A percentile compares a stretch with the other conserved stretches of the same genome.
Evolutionary conservation across 1,140 invertebrate genomes (phyloP).

Genomic region (Cyclargus thomasi): DNA sequence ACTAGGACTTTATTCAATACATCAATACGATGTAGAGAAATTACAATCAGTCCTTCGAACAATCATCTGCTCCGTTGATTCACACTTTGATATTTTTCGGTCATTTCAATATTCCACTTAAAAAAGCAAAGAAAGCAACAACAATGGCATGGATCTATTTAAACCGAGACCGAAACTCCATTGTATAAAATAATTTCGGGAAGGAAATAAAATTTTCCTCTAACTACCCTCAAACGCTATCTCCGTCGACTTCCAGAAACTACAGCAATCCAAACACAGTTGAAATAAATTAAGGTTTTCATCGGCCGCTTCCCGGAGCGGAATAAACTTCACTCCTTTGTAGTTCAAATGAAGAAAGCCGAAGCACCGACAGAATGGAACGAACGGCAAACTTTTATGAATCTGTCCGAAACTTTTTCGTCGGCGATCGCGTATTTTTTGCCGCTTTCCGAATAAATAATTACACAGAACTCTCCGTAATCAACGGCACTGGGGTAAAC

Average conservation of each 20-base stretch:
- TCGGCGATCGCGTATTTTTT: neutral
- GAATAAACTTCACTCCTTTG: slow-evolving; percentile 11
- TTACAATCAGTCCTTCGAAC: too few relatives aligned
- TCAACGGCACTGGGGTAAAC: neutral
- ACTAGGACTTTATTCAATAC: too few relatives aligned
- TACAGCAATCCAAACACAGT: neutral
- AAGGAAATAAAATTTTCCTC: neutral
- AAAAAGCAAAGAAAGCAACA: too few relatives aligned
- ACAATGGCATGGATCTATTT: too few relatives aligned
- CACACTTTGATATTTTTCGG: too few relatives aligned
- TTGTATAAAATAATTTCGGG: neutral
- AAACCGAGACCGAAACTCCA: too few relatives aligned
- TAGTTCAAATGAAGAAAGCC: slow-evolving; percentile 10
- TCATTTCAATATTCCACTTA: too few relatives aligned
- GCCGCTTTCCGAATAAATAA: neutral
- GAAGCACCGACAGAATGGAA: neutral
- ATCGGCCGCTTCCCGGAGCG: neutral
- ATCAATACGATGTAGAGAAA: too few relatives aligned
- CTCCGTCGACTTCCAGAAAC: neutral
- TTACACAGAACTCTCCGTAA: neutral
- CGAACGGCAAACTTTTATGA: slow-evolving; percentile 9
- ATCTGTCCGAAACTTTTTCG: slow-evolving; percentile 2
- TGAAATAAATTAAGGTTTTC: slow-evolving; percentile 2
- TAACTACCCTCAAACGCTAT: neutral
- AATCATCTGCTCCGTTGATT: too few relatives aligned